Evolutionary conservation across 92 coral and sea anemone genomes (phyloP).

Genomic region (Siderastrea radians): DNA sequence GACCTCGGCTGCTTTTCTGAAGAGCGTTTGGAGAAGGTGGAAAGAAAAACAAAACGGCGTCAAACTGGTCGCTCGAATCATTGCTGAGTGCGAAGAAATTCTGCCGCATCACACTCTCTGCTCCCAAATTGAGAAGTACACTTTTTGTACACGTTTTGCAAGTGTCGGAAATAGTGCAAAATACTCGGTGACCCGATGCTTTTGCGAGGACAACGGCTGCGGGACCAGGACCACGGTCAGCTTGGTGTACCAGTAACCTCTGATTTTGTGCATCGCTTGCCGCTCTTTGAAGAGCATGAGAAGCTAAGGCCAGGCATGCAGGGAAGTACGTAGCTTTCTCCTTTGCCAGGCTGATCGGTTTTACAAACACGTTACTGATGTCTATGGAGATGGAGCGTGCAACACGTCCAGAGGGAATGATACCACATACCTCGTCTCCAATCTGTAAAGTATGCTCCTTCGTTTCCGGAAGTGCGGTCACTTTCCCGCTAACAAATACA

Average conservation of each 20-base stretch:
- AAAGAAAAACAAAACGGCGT: slow-evolving; percentile 47
- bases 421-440: slow-evolving; percentile 60
- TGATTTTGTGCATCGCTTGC: neutral
- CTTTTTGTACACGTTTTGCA: slow-evolving; percentile 10
- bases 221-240: slow-evolving; percentile 58
- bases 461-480: slow-evolving; percentile 4
- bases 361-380: slow-evolving; percentile 15
- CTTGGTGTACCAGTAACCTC: slow-evolving; percentile 56
- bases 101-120: slow-evolving; percentile 22
- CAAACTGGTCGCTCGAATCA: neutral
- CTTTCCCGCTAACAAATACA: slow-evolving; percentile 34
- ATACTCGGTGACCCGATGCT: slow-evolving; percentile 51
- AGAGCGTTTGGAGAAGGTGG: slow-evolving; percentile 24
- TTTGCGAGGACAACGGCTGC: slow-evolving; percentile 69
- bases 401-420: slow-evolving; percentile 51
- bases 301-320: slow-evolving; percentile 59
- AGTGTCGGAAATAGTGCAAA: slow-evolving; percentile 52
- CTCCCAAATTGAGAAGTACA: slow-evolving; percentile 42
- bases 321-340: slow-evolving; percentile 65
- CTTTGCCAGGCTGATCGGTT: slow-evolving; percentile 48
- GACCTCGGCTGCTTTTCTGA: slow-evolving; percentile 10
- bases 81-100: neutral
- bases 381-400: slow-evolving; percentile 32
- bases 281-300: slow-evolving; percentile 46
- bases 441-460: neutral